Conservation (phyloP, 2,113 vertebrate species). For the Saccopteryx leptura region DNA sequence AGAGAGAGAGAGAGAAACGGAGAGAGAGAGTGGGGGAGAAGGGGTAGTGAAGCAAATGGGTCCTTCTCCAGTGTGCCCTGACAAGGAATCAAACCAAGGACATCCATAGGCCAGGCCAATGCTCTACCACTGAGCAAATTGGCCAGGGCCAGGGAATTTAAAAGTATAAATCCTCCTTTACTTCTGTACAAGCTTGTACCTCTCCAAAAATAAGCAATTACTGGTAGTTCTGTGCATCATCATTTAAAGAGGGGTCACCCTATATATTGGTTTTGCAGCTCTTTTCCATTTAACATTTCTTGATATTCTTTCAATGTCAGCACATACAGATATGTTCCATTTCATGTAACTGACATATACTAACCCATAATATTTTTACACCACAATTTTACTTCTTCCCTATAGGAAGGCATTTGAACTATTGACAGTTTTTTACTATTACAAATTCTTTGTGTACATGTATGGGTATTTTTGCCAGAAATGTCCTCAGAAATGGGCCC, state of each 20-base stretch:
- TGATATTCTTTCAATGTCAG: not conserved
- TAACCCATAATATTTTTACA: not conserved
- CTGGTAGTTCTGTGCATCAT: not conserved
- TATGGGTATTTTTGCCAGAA: not conserved
- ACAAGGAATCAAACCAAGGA: no score
- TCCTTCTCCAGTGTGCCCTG: no score
- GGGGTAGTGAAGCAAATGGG: no score
- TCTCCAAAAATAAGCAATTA: not conserved
- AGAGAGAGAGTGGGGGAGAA: no score
- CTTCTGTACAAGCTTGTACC: not conserved
- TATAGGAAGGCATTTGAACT: not conserved
- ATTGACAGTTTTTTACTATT: not conserved
- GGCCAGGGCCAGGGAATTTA: not conserved
- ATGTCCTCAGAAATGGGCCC: not conserved
- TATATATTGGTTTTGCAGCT: not conserved
- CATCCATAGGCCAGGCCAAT: no score
- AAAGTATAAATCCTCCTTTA: not conserved
- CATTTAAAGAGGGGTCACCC: not conserved
- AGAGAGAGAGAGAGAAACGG: no score
- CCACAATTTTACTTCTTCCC: not conserved
- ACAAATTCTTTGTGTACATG: not conserved
- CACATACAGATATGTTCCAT: not conserved
- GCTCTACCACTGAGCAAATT: no score
- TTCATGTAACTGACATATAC: not conserved
- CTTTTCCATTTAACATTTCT: not conserved